Percentiles rank a stretch among this genome's conserved stretches.
Conservation (phyloP, 2,113 vertebrate species). For the Lates calcarifer region DNA sequence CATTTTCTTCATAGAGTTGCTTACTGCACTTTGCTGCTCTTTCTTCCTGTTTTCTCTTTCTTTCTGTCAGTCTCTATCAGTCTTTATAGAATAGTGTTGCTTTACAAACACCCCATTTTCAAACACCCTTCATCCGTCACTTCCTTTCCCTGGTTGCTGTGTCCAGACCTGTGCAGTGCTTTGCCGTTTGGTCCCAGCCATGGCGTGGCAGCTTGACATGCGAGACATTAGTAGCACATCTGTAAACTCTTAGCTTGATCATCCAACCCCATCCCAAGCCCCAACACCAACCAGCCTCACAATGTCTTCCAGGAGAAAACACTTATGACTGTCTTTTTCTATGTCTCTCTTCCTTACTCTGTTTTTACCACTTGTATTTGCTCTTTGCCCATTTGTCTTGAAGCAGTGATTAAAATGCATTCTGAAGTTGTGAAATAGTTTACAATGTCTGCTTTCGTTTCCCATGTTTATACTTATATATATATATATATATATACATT, state of each 20-base stretch:
- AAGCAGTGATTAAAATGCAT: not conserved
- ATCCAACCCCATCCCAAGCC: constrained; percentile 35
- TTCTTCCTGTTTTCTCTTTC: not conserved
- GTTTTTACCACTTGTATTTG: not conserved
- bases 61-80: not conserved
- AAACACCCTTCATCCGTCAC: not conserved
- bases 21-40: not conserved
- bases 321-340: not conserved
- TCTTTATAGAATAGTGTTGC: not conserved
- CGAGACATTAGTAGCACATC: constrained; percentile 61
- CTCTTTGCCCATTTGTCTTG: not conserved
- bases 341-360: not conserved
- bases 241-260: constrained; percentile 62
- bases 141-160: not conserved
- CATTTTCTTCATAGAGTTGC: constrained; percentile 1
- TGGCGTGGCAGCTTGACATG: constrained; percentile 54
- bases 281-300: constrained; percentile 8
- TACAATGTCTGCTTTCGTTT: not conserved
- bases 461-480: not conserved
- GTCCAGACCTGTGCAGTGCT: constrained; percentile 4
- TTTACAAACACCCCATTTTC: not conserved
- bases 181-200: constrained; percentile 7
- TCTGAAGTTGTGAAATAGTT: not conserved
- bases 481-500: not conserved
- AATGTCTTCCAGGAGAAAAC: constrained; percentile 19